Percentiles rank a stretch among this genome's conserved stretches.
These are phyloP conservation scores for Puffinus mauretanicus DNA, from an alignment of 2,113 vertebrate species.

Conservation along the genomic window DNA sequence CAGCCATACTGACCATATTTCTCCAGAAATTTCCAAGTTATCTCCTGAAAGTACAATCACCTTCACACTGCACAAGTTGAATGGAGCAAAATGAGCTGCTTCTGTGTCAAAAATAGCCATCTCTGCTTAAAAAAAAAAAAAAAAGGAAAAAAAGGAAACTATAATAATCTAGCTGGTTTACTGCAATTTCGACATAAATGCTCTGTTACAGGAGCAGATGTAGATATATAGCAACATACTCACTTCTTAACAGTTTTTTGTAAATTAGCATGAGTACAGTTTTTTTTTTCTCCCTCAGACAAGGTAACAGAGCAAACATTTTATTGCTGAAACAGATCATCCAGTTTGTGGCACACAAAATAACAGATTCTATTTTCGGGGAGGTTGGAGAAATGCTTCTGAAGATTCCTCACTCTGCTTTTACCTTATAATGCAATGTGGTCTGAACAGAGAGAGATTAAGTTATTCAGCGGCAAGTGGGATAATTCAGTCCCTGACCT, in stretches of 20 bases:
- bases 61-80: neutral
- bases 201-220: neutral
- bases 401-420: conserved; percentile 52
- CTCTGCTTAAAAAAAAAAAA: neutral
- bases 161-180: neutral
- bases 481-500: conserved; percentile 70
- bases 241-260: conserved; percentile 3
- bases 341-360: conserved; percentile 26
- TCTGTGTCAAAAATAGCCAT: neutral
- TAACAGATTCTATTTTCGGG: conserved; percentile 40
- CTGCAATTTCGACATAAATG: neutral
- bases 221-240: neutral
- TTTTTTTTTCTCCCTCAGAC: neutral
- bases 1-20: neutral
- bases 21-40: neutral
- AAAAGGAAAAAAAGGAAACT: neutral
- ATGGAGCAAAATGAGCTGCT: neutral
- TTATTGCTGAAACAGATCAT: conserved; percentile 49
- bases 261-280: neutral
- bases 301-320: conserved; percentile 12
- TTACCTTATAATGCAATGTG: conserved; percentile 75
- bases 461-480: conserved; percentile 65
- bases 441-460: conserved; percentile 68
- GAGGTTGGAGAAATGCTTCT: conserved; percentile 58
- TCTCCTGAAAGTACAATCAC: neutral